Conservation (phyloP, 2,113 vertebrate species). For the Scytalopus superciliaris region DNA sequence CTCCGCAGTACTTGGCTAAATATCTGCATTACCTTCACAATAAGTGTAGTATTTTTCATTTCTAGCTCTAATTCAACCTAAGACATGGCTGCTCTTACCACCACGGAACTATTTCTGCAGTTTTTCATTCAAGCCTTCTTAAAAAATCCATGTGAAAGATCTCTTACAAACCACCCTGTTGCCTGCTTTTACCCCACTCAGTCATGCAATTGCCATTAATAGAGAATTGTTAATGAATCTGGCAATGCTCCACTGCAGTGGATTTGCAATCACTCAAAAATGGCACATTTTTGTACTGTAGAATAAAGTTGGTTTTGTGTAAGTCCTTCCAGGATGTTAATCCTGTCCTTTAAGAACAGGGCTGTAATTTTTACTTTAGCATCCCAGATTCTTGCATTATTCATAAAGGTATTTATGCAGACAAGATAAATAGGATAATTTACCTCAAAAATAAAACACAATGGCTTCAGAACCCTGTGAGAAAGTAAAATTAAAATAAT, state of each 20-base stretch:
- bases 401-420: conserved; percentile 62
- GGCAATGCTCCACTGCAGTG: neutral
- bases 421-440: conserved; percentile 72
- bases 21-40: neutral
- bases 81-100: neutral
- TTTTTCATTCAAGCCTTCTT: neutral
- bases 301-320: conserved; percentile 9
- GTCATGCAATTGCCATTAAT: neutral
- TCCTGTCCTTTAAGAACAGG: conserved; percentile 39
- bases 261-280: neutral
- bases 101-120: neutral
- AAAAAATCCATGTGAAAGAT: neutral
- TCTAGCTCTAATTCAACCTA: neutral
- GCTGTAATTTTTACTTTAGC: conserved; percentile 53
- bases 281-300: neutral
- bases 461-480: neutral
- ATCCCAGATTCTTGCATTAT: conserved; percentile 52
- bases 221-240: neutral
- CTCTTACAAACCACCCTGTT: neutral
- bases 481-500: conserved; percentile 60
- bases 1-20: neutral
- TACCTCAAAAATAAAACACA: conserved; percentile 66
- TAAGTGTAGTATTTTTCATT: neutral
- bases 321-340: conserved; percentile 42
- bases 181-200: neutral